Percentiles rank a stretch among this genome's conserved stretches.
Evolutionary conservation across 2,888 invertebrate genomes (phyloP).

Genomic region (Leptothorax acervorum): DNA sequence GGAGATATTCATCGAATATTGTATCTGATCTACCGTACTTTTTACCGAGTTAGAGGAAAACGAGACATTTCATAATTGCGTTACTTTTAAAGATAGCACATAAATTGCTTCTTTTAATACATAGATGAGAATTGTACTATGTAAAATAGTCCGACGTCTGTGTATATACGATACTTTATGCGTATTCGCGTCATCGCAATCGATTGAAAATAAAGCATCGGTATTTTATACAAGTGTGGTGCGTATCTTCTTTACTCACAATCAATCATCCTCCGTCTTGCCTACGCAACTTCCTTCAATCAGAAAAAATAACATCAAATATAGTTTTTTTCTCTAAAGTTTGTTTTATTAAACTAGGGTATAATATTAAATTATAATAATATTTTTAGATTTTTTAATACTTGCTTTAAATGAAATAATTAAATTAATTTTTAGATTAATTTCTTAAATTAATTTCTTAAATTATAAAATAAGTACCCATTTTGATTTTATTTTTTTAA

Average conservation of each 20-base stretch:
- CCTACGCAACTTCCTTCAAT: neutral
- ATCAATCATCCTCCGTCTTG: neutral
- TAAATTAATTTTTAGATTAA: neutral
- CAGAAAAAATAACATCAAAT: neutral
- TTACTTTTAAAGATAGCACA: conserved; percentile 78
- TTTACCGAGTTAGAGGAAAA: conserved; percentile 39
- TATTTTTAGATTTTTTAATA: conserved; percentile 1
- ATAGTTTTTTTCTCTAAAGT: neutral
- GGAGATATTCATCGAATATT: conserved; percentile 57
- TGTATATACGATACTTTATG: conserved; percentile 78
- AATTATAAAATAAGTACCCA: neutral
- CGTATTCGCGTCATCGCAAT: conserved; percentile 74
- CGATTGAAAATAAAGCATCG: conserved; percentile 84
- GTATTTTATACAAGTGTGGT: conserved; percentile 81
- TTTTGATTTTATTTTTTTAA: neutral
- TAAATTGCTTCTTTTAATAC: conserved; percentile 76
- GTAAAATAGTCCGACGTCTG: conserved; percentile 75
- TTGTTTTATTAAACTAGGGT: neutral
- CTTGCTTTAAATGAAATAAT: neutral
- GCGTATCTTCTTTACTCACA: neutral
- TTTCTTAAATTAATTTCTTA: neutral
- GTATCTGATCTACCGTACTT: conserved; percentile 23
- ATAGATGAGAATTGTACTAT: conserved; percentile 79
- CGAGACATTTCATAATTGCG: conserved; percentile 61
- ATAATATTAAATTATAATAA: neutral